Evolutionary conservation across 2,113 vertebrate species (phyloP).

Genomic region (Sinocyclocheilus anophthalmus): DNA sequence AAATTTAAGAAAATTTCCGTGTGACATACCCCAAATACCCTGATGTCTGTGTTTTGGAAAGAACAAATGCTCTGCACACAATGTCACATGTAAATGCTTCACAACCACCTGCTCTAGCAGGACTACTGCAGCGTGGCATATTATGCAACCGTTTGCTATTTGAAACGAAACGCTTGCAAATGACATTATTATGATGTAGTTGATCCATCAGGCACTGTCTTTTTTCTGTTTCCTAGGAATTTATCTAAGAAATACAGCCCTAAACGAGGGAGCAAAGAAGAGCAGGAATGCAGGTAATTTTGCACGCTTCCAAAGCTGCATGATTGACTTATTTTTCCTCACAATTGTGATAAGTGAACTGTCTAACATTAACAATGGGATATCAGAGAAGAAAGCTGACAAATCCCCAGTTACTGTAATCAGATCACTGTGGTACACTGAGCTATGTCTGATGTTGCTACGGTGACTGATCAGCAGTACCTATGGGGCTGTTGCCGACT

Average conservation of each 20-base stretch:
- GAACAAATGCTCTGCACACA: neutral
- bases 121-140: conserved; percentile 31
- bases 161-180: conserved; percentile 2
- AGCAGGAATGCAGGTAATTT: conserved; percentile 86
- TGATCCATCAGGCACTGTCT: neutral
- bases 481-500: neutral
- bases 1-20: too few relatives aligned
- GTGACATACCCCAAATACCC: neutral
- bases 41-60: neutral
- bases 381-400: conserved; percentile 27
- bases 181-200: neutral
- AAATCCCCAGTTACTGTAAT: conserved; percentile 26
- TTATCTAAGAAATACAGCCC: conserved; percentile 87
- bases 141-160: conserved; percentile 15
- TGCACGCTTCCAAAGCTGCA: neutral
- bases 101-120: conserved; percentile 2
- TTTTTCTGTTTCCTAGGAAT: conserved; percentile 71
- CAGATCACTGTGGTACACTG: neutral
- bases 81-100: neutral
- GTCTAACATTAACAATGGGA: neutral
- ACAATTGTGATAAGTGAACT: neutral
- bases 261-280: conserved; percentile 85
- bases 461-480: neutral
- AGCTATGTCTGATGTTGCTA: conserved; percentile 18
- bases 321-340: neutral